Evolutionary conservation across 2,888 invertebrate genomes (phyloP), one percentile per base, ranked within the genome.

Genomic region (Ichneumoninae sp.): DNA sequence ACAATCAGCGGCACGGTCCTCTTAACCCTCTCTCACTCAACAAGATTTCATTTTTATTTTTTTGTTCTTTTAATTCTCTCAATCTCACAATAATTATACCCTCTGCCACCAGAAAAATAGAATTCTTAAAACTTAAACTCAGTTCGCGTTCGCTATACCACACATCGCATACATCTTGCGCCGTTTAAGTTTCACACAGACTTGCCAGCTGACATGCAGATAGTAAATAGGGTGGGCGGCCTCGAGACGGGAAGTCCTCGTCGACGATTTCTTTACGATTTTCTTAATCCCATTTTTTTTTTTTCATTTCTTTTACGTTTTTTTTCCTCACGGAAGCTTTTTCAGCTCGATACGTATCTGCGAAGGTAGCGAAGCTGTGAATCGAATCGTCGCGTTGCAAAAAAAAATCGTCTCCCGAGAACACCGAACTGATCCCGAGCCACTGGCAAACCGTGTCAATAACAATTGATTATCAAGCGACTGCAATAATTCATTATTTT

Each of bases 61-160:
- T 36, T 47, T 69, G 76, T 16, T 36, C 68, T 66, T 40, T 63
- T 69, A 77, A 36, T 40, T 77, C 79, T 77, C 85, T 86, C 73
- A 85, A 85, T 74, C 79, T 86, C 81, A 79, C 85, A 80, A 84
- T 76, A 86, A 87, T 88, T 88, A 87, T 87, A 87, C 87, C 87
- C 83, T 87, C 87, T 89, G 87, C 87, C 88, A 90, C 89, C 91
- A 93, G 91, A 93, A 93, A 93, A 93, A 93, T 93, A 93, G 92
- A 93, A 92, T 91, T 93, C 90, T 92, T 91, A 89, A 93, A 93
- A 93, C 92, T 92, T 93, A 91, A 93, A 92, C 91, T 91, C 91
- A 91, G 89, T 88, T 87, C 76, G 80, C 77, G 70, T 83, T 86
- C 85, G 79, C 79, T 79, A 66, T 52, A 78, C 52, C 77, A 60